Evolutionary conservation across 2,797 vertebrate genomes (phyloP).

Genomic region (Halcyon chelicuti): DNA sequence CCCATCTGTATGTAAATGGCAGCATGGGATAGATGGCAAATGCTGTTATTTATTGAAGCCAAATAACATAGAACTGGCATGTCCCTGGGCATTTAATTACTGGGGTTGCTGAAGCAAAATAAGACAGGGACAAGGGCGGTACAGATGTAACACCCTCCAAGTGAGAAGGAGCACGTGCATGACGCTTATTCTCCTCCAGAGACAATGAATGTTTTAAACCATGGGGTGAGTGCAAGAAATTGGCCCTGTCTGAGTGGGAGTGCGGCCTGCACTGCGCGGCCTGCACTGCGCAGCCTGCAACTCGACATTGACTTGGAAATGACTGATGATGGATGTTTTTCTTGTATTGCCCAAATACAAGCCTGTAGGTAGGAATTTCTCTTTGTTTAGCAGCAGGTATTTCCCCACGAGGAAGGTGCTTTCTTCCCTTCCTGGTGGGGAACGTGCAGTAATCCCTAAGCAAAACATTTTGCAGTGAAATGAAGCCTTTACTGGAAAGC

Average conservation of each 20-base stretch:
- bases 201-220: not conserved
- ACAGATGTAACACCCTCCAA: not conserved
- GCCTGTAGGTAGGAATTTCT: not conserved
- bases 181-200: not conserved
- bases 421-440: not conserved
- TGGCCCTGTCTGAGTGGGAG: not conserved
- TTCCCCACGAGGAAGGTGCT: not conserved
- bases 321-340: not conserved
- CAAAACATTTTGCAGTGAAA: not conserved
- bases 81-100: not conserved
- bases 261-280: not conserved
- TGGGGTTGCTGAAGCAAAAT: not conserved
- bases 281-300: not conserved
- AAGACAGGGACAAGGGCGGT: not conserved
- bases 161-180: not conserved
- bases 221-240: not conserved
- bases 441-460: not conserved
- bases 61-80: not conserved
- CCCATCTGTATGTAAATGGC: too few relatives aligned
- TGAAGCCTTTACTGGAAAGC: not conserved
- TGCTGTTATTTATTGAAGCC: not conserved
- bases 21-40: not conserved
- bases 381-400: not conserved
- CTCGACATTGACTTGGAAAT: not conserved
- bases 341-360: not conserved